These are phyloP conservation scores for Atta colombica DNA, from an alignment of 1,140 invertebrate species.

Conservation along the genomic window DNA sequence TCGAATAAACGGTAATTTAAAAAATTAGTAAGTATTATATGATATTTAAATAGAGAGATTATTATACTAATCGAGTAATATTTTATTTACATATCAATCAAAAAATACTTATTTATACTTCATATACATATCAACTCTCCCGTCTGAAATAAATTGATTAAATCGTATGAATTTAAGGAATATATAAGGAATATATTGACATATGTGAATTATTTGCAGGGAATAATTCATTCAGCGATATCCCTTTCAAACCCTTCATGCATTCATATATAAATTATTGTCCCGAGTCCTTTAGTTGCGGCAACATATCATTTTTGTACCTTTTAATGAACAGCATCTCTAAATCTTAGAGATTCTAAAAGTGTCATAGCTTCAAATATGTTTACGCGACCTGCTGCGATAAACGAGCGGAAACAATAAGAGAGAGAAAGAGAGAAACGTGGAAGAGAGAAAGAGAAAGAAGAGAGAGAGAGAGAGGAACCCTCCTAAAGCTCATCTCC, in stretches of 20 bases:
- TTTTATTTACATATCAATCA: not conserved
- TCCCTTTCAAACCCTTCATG: not conserved
- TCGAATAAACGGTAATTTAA: not conserved
- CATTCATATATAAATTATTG: not conserved
- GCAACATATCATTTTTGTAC: not conserved
- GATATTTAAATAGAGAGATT: not conserved
- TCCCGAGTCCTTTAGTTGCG: not conserved
- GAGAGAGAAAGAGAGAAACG: not conserved
- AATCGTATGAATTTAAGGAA: not conserved
- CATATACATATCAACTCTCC: not conserved
- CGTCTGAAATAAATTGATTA: not conserved
- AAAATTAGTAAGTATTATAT: not conserved
- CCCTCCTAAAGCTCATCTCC: constrained; percentile 47
- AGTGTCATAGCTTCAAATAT: constrained; percentile 13
- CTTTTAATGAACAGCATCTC: constrained; percentile 7
- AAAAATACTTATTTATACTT: not conserved
- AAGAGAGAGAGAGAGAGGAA: not conserved
- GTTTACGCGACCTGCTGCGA: not conserved
- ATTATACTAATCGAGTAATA: not conserved
- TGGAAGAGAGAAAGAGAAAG: not conserved
- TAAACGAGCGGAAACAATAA: not conserved
- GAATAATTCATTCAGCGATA: not conserved
- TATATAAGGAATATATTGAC: not conserved
- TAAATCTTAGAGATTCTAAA: constrained; percentile 7
- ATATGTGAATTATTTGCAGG: not conserved